These are phyloP conservation scores for Cygnus olor DNA, from an alignment of 2,797 vertebrate genomes.

Conservation along the genomic window DNA sequence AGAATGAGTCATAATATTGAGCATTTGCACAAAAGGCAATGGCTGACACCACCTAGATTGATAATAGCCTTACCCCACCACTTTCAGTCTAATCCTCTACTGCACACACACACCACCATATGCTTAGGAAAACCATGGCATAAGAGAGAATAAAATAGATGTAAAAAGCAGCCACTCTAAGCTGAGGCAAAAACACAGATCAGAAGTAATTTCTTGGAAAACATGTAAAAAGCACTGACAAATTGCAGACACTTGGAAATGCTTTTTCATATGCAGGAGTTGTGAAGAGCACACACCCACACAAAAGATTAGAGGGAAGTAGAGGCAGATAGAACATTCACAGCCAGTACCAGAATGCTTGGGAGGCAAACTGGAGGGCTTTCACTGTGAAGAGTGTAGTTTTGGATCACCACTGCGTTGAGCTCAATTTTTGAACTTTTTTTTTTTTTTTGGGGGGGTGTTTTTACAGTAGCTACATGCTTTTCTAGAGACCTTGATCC, in stretches of 20 bases:
- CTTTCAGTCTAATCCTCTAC: neutral
- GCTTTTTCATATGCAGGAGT: neutral
- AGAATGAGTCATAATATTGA: neutral
- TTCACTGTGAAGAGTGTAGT: neutral
- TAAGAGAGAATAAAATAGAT: neutral
- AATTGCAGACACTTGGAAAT: rapidly evolving
- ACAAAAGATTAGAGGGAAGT: neutral
- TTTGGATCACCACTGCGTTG: neutral
- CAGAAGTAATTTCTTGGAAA: neutral
- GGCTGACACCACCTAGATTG: neutral
- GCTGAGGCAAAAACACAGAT: neutral
- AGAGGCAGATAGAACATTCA: neutral
- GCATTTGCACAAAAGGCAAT: neutral
- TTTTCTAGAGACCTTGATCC: neutral
- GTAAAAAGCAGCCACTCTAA: neutral
- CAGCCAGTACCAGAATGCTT: neutral
- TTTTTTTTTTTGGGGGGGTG: too few species aligned
- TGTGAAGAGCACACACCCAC: neutral
- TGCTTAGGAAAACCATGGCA: neutral
- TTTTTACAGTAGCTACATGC: neutral
- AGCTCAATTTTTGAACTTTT: too few species aligned
- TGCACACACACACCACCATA: neutral
- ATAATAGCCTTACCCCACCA: neutral
- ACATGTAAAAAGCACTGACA: neutral
- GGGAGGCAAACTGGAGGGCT: neutral